Base-by-base conservation (phyloP, 1,140 invertebrate genomes). In the Pogonomyrmex californicus region DNA sequence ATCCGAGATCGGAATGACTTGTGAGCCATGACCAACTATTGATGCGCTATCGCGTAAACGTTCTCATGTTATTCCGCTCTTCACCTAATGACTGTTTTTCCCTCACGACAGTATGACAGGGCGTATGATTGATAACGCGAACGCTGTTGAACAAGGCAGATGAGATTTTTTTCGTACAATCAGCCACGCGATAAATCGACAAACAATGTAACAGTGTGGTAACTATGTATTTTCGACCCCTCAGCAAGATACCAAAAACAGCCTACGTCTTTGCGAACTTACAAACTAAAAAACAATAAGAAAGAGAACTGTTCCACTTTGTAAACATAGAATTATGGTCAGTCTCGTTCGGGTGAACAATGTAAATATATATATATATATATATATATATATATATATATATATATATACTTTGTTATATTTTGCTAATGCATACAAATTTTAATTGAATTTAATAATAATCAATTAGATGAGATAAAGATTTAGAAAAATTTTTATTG, bases 1-100 rank as follows among this genome's bases (percentile, higher is more conserved):
- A 85, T 66, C 49, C 86, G 30, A 85, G 87, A 88, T 88, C 71
- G 78, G 56, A 75, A 83, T 88, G 49, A 82, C 87, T 88, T 65
- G 86, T 85, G 82, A 88, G 49, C 87, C 33, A 30, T 49, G 70
- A 71, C 51, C 78, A 85, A 66, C 86, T 85, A 88, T 88, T 75
- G 86, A 88, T 88, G 75, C 68, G 68, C 87, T 88, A 85, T 88
- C 79, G 76, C 63, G 41, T 68, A 73, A 79, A 62, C 51, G 68
- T 87, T 54, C 38, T 78, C 56, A 51, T 88, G 71, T 88, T 76
- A 68, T 78, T 85, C 75, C 41, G 54, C 49, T 70, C 41, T 54
- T 14, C 1, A 38, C 58, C 38, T 76, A 73, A 76, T 87, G 33
- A 41, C 47, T 30, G 17, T 76, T 65, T 88, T 88, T 88, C 68